phyloP scores from a whole-genome alignment of 2,797 vertebrate genomes.

The Ctenopoma kingsleyae region DNA sequence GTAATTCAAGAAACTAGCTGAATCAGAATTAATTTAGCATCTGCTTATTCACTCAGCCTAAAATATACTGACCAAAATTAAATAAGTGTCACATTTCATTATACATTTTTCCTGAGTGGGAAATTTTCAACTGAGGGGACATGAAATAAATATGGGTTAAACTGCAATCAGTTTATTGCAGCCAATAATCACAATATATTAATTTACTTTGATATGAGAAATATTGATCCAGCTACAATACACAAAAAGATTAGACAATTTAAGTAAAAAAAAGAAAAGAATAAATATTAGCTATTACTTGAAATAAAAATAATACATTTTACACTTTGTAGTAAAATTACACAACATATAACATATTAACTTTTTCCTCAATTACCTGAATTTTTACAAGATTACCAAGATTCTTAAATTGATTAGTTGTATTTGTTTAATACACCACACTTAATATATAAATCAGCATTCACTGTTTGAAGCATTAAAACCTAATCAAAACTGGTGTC shows the following conservation, averaged over 20 bases:
- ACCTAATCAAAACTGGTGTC: conserved; percentile 47
- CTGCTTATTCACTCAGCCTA: conserved; percentile 17
- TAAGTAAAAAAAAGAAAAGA: too few species aligned
- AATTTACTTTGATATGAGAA: neutral
- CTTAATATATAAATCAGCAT: conserved; percentile 30
- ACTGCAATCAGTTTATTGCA: conserved; percentile 13
- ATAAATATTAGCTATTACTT: neutral
- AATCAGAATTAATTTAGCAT: conserved; percentile 39
- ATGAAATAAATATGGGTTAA: conserved; percentile 26
- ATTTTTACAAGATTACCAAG: conserved; percentile 6
- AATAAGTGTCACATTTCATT: conserved; percentile 43
- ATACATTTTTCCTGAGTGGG: neutral
- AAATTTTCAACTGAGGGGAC: neutral
- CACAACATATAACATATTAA: conserved; percentile 17
- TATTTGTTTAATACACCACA: neutral
- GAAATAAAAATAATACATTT: neutral
- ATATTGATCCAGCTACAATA: conserved; percentile 24
- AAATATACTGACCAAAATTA: conserved; percentile 21
- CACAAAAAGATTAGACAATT: neutral
- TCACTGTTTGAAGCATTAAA: conserved; percentile 39
- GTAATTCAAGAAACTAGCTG: conserved; percentile 29
- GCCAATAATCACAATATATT: neutral
- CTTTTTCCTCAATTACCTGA: conserved; percentile 14
- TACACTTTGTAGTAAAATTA: neutral
- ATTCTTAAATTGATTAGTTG: conserved; percentile 18